phyloP scores from a whole-genome alignment of 2,113 vertebrate species.

The Globicephala melas region DNA sequence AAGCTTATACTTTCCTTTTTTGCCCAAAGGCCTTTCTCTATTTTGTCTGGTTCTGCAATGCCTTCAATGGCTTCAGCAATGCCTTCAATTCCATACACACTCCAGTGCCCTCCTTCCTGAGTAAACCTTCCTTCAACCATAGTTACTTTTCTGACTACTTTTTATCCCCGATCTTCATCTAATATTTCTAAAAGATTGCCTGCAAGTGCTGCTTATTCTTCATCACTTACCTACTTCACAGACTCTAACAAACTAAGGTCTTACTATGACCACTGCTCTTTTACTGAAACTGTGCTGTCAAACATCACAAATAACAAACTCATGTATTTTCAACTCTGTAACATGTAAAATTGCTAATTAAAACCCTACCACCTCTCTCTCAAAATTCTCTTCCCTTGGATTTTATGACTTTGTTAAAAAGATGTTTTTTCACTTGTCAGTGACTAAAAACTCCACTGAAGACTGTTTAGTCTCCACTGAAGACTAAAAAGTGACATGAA shows the following conservation, averaged over 20 bases:
- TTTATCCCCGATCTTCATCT: background rate
- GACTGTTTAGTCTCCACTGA: background rate
- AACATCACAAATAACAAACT: background rate
- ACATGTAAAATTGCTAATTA: background rate
- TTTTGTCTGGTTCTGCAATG: background rate
- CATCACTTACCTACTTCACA: background rate
- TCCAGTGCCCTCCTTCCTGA: background rate
- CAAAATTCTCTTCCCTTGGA: background rate
- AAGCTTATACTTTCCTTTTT: background rate
- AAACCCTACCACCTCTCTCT: background rate
- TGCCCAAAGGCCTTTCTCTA: background rate
- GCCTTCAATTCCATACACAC: background rate
- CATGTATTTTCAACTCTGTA: background rate
- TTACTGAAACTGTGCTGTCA: background rate
- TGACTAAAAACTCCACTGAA: background rate
- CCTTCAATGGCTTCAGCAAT: background rate
- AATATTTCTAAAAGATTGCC: background rate
- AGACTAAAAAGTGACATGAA: background rate
- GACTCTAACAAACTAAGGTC: background rate
- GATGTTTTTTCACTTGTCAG: background rate
- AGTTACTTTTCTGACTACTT: background rate
- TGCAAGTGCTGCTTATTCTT: background rate
- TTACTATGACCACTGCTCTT: background rate
- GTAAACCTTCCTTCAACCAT: background rate
- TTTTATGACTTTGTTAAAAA: background rate